Conservation (phyloP, 2,888 invertebrate species). For the Aromia moschata region DNA sequence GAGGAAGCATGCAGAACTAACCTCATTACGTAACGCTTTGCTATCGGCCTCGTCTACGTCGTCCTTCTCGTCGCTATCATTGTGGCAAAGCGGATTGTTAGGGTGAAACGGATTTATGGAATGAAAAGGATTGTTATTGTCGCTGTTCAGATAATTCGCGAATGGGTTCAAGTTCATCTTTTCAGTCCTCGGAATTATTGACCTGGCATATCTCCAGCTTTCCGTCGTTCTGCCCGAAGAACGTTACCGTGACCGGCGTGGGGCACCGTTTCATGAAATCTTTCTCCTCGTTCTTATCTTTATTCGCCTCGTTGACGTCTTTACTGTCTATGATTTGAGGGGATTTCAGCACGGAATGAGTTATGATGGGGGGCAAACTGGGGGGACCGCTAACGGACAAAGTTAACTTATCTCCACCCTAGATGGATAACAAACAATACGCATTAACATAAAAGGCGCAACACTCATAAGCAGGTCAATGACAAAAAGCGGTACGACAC, state of each 20-base stretch:
- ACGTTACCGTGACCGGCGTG: slow-evolving; percentile 71
- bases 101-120: slow-evolving; percentile 61
- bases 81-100: slow-evolving; percentile 55
- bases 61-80: slow-evolving; percentile 36
- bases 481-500: slow-evolving; percentile 7
- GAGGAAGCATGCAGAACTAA: slow-evolving; percentile 34
- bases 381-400: slow-evolving; percentile 69
- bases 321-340: slow-evolving; percentile 48
- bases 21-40: slow-evolving; percentile 33
- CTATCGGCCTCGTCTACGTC: slow-evolving; percentile 28
- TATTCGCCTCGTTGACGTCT: slow-evolving; percentile 56
- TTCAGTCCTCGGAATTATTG: slow-evolving; percentile 44
- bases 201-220: slow-evolving; percentile 48
- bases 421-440: slow-evolving; percentile 35
- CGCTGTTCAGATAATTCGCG: slow-evolving; percentile 51
- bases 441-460: slow-evolving; percentile 30
- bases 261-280: slow-evolving; percentile 57
- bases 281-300: slow-evolving; percentile 45
- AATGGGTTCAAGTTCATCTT: slow-evolving; percentile 55
- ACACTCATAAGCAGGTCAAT: slow-evolving; percentile 22
- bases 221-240: slow-evolving; percentile 62
- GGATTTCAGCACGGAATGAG: slow-evolving; percentile 40
- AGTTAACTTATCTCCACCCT: slow-evolving; percentile 78
- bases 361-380: slow-evolving; percentile 41
- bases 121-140: slow-evolving; percentile 64